Conservation (phyloP, 2,888 invertebrate species). For the Sturmia bella region DNA sequence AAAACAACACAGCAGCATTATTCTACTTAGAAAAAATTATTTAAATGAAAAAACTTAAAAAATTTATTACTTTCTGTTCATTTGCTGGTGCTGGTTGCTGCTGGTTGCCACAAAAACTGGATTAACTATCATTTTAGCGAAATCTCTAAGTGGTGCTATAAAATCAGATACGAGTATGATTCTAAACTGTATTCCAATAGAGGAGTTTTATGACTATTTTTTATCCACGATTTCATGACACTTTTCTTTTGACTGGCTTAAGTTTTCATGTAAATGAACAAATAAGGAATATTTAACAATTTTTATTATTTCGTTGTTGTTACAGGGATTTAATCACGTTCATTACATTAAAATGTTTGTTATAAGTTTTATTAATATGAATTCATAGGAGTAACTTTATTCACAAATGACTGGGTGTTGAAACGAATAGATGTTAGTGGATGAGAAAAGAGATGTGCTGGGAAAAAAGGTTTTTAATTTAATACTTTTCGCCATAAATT, state of each 20-base stretch:
- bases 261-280: constrained; percentile 31
- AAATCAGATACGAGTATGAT: constrained; percentile 57
- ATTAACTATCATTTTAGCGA: constrained; percentile 70
- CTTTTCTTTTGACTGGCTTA: constrained; percentile 3
- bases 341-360: constrained; percentile 64
- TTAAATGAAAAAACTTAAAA: constrained; percentile 69
- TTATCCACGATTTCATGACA: constrained; percentile 37
- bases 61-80: constrained; percentile 73
- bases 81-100: constrained; percentile 21
- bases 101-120: constrained; percentile 44
- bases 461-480: constrained; percentile 64
- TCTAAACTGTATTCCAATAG: constrained; percentile 62
- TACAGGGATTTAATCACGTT: constrained; percentile 66
- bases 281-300: constrained; percentile 29
- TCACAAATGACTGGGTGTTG: constrained; percentile 33
- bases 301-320: constrained; percentile 12
- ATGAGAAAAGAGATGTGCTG: constrained; percentile 44
- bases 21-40: neutral
- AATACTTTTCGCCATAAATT: constrained; percentile 59
- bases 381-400: constrained; percentile 43
- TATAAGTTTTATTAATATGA: constrained; percentile 51
- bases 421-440: constrained; percentile 32
- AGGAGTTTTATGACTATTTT: constrained; percentile 59
- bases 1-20: neutral
- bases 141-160: constrained; percentile 71